A percentile compares a stretch with the other conserved stretches of the same genome.
These are phyloP conservation scores for Odontamblyopus rebecca DNA, from an alignment of 2,797 vertebrate genomes.

Conservation along the genomic window DNA sequence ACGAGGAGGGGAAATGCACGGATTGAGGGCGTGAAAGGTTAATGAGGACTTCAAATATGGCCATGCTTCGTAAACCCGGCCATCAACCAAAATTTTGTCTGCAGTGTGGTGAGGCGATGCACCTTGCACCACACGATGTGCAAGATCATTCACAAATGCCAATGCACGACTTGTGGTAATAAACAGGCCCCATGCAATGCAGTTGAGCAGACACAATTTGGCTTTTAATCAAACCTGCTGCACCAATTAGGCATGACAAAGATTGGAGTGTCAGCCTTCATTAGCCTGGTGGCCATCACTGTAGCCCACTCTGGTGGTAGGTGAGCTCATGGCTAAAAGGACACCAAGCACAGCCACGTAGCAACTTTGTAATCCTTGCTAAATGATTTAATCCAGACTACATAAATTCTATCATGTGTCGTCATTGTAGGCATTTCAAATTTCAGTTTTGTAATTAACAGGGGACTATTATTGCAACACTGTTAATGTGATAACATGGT, in stretches of 20 bases:
- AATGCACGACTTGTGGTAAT: slow-evolving; percentile 28
- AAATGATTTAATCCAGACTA: background rate
- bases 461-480: background rate
- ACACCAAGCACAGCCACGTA: background rate
- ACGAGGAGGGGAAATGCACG: slow-evolving; percentile 36
- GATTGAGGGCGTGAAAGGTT: slow-evolving; percentile 56
- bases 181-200: slow-evolving; percentile 50
- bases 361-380: slow-evolving; percentile 28
- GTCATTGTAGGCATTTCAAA: background rate
- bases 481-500: background rate
- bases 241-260: slow-evolving; percentile 69
- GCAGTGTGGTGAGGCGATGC: slow-evolving; percentile 7
- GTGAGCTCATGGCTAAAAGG: slow-evolving; percentile 13
- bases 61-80: slow-evolving; percentile 52
- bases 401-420: background rate
- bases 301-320: slow-evolving; percentile 33
- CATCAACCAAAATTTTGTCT: slow-evolving; percentile 30
- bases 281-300: slow-evolving; percentile 63
- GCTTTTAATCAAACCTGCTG: slow-evolving; percentile 72
- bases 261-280: slow-evolving; percentile 71
- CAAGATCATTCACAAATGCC: slow-evolving; percentile 33
- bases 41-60: slow-evolving; percentile 66
- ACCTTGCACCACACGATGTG: slow-evolving; percentile 22
- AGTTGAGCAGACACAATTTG: slow-evolving; percentile 43
- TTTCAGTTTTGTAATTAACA: background rate